A percentile compares a stretch with the other conserved stretches of the same genome.
phyloP scores from a whole-genome alignment of 2,797 vertebrate species.

The Podarcis lilfordi region DNA sequence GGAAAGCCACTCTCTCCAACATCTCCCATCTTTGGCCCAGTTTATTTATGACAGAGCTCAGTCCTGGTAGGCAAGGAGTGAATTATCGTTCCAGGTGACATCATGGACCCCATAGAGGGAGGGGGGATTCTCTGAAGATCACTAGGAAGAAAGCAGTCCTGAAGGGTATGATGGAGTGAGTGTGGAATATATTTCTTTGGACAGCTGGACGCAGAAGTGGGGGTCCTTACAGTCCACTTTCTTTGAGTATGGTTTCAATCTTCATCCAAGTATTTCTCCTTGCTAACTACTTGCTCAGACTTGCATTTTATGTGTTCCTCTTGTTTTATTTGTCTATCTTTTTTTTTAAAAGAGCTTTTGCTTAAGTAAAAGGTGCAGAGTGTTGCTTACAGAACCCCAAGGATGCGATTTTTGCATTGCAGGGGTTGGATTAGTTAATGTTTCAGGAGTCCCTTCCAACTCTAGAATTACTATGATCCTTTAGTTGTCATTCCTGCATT shows the following conservation, averaged over 20 bases:
- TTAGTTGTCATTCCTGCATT: background rate
- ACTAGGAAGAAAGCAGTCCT: constrained; percentile 70
- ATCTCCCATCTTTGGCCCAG: background rate
- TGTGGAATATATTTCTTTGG: constrained; percentile 83
- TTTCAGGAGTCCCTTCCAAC: no score
- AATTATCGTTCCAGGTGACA: constrained; percentile 72
- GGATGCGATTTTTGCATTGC: background rate
- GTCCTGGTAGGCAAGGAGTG: constrained; percentile 62
- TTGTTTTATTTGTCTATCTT: constrained; percentile 43
- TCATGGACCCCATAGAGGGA: constrained; percentile 69
- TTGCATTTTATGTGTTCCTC: constrained; percentile 47
- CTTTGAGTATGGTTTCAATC: constrained; percentile 82
- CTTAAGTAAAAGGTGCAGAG: background rate
- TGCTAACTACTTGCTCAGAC: constrained; percentile 54
- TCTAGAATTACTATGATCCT: no score
- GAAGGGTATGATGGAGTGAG: constrained; percentile 79
- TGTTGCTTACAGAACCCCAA: constrained; percentile 52
- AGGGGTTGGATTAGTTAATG: no score
- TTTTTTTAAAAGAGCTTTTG: constrained; percentile 39
- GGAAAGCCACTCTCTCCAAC: constrained; percentile 14
- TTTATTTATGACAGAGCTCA: constrained; percentile 62
- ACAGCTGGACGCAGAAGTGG: constrained; percentile 73
- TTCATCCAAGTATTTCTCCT: constrained; percentile 58
- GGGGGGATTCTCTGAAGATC: constrained; percentile 67
- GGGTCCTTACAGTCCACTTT: constrained; percentile 75